Conservation (phyloP, 1,140 invertebrate genomes). For the Pinna nobilis region DNA sequence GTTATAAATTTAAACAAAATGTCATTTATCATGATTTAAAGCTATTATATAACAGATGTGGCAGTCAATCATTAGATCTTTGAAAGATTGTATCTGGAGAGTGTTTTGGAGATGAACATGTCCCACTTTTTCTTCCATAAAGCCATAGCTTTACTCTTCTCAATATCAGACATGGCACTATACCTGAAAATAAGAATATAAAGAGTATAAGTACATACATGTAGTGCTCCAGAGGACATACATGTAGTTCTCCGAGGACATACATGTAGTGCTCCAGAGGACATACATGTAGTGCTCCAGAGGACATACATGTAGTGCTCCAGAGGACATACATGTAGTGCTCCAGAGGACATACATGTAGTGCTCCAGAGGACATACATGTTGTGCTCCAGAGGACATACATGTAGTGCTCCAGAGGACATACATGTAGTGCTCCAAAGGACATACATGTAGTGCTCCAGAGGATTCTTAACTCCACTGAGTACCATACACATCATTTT, state of each 20-base stretch:
- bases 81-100: conserved; percentile 3
- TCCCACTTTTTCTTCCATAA: conserved; percentile 62
- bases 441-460: no score
- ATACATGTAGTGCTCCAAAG: no score
- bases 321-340: not conserved
- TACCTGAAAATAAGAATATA: conserved; percentile 53
- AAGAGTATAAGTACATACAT: not conserved
- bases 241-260: not conserved
- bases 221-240: not conserved
- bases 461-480: no score
- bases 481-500: no score
- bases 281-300: not conserved
- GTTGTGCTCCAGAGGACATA: no score
- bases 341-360: not conserved
- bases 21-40: no score
- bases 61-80: no score
- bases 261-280: not conserved
- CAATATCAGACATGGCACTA: conserved; percentile 54
- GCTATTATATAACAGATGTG: no score
- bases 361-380: no score
- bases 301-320: not conserved
- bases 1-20: no score
- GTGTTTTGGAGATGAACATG: conserved; percentile 51
- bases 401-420: no score
- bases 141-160: conserved; percentile 51